phyloP scores from a whole-genome alignment of 2,888 invertebrate genomes.

The Furcula furcula region DNA sequence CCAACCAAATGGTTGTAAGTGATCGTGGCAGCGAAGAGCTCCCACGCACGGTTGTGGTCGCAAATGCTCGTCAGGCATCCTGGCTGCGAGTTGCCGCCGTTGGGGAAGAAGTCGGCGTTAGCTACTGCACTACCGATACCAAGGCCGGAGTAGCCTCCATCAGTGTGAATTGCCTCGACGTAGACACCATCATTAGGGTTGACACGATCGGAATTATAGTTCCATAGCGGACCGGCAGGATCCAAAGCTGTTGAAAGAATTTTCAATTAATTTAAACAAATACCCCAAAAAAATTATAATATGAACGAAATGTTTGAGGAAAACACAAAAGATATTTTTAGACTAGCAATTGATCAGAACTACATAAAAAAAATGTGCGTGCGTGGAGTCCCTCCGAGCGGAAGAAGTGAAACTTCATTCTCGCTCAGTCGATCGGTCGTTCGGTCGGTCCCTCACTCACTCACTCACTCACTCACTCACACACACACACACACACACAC shows the following conservation, averaged over 20 bases:
- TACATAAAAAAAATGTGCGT: no score
- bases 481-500: no score
- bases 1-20: constrained; percentile 52
- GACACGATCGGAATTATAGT: constrained; percentile 38
- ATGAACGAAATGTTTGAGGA: no score
- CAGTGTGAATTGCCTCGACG: constrained; percentile 69
- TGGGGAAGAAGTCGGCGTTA: constrained; percentile 82
- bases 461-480: no score
- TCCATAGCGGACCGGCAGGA: constrained; percentile 61
- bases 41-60: constrained; percentile 60
- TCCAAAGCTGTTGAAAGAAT: constrained; percentile 51
- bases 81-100: constrained; percentile 72
- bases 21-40: constrained; percentile 54
- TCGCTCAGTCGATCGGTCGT: no score
- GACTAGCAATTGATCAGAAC: no score
- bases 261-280: no score
- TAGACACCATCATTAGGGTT: constrained; percentile 53
- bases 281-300: no score
- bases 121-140: constrained; percentile 74
- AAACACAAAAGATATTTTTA: no score
- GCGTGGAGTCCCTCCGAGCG: no score
- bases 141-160: constrained; percentile 60
- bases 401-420: no score
- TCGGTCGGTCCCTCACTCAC: no score
- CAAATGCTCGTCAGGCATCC: constrained; percentile 53